Evolutionary conservation across 2,888 invertebrate species (phyloP), one percentile per base, ranked within the genome.

Genomic region (Drosophila demipolita): DNA sequence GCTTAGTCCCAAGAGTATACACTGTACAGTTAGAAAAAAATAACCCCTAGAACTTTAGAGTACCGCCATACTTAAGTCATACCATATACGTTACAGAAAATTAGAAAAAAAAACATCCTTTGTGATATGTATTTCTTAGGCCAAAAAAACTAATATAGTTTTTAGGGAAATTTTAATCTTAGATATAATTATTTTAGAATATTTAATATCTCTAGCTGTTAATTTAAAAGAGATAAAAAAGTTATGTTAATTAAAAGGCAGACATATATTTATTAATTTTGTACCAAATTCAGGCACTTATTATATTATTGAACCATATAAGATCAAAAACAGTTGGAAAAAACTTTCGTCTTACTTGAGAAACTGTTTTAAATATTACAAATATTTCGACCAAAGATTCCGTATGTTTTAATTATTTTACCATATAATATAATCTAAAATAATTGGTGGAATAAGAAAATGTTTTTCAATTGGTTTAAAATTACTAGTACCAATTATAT

Each of bases 71-170:
- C 4, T 9, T n/a, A 2, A 9, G 9, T 3, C 20, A 45, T 45
- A 45, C 12, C 3, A 23, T 4, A 15, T 23, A 23, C 15, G 15
- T 23, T 1, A 23, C 15, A 15, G 45, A 45, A 20, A 45, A 23
- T 15, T 1, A 20, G 12, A 45, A 15, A 15, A 15, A 0, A 3
- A 1, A 3, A n/a, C n/a, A n/a, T n/a, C n/a, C n/a, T n/a, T 0
- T 20, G 7, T 45, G 7, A 1, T 20, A 15, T 20, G 12, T 1
- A 45, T 20, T 45, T 45, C 20, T 3, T 8, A 45, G 3, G 12
- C 1, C 3, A 20, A 40, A 38, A 40, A n/a, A n/a, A 40, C 1
- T 17, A 17, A 7, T 12, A 12, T 20, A 12, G 12, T 20, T 42
- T 42, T 8, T 17, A 1, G 8, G 17, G 8, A 6, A 3, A 38